These are phyloP conservation scores for Rhinogobio ventralis DNA, from an alignment of 2,797 vertebrate genomes.

Conservation along the genomic window DNA sequence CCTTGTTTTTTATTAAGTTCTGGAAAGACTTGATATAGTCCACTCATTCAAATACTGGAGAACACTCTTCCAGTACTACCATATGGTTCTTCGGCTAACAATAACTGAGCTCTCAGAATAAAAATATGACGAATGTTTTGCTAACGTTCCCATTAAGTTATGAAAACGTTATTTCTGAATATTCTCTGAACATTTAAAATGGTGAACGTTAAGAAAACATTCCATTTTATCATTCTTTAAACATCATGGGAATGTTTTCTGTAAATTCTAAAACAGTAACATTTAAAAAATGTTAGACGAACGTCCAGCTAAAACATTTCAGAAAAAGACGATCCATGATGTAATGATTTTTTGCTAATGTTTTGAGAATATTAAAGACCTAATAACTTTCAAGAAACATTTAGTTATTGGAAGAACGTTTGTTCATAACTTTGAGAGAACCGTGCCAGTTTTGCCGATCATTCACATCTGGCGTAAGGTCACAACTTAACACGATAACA, in stretches of 20 bases:
- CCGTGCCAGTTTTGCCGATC: too few species aligned
- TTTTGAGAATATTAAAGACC: background rate
- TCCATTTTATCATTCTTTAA: background rate
- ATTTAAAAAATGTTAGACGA: background rate
- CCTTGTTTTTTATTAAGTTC: background rate
- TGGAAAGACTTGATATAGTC: slow-evolving; percentile 23
- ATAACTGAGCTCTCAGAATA: background rate
- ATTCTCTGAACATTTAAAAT: too few species aligned
- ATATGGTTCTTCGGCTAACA: background rate
- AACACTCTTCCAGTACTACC: too few species aligned
- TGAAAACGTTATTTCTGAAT: too few species aligned
- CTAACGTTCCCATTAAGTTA: too few species aligned
- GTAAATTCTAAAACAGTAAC: background rate
- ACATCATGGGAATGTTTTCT: background rate
- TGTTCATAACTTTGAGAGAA: background rate
- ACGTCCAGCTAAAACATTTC: background rate
- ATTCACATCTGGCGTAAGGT: too few species aligned
- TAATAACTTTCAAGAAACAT: background rate
- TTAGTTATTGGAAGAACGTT: background rate
- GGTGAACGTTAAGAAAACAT: background rate
- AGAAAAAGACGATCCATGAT: background rate
- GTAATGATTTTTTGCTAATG: background rate
- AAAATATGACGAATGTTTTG: background rate
- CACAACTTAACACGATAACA: too few species aligned
- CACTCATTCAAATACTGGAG: background rate